These are phyloP conservation scores for Aleadryas rufinucha DNA, from an alignment of 2,113 vertebrate genomes.

Conservation along the genomic window DNA sequence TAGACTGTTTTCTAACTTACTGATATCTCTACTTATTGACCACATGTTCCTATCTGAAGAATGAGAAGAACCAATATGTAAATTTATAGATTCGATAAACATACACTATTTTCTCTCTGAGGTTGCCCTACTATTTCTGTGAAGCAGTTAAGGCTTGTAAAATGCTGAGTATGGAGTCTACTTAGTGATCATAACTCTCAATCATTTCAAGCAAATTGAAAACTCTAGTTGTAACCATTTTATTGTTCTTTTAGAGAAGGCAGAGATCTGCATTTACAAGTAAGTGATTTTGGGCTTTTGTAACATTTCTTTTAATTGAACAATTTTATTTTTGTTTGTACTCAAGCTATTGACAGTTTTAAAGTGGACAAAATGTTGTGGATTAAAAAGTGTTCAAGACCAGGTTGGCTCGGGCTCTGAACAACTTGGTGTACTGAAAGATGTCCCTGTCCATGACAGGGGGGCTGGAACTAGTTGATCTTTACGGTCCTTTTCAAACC, in stretches of 20 bases:
- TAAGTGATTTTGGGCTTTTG: background rate
- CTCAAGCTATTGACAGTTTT: background rate
- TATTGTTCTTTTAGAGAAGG: background rate
- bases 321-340: background rate
- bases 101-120: background rate
- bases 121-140: background rate
- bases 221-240: background rate
- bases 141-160: background rate
- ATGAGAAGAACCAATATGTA: background rate
- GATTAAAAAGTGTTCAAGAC: background rate
- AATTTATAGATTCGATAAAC: background rate
- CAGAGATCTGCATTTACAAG: background rate
- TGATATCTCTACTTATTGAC: background rate
- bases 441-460: background rate
- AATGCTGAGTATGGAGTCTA: background rate
- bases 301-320: background rate
- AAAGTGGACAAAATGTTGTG: background rate
- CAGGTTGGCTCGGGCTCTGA: background rate
- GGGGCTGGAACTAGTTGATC: accelerated
- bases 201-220: background rate
- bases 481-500: background rate
- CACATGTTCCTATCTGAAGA: background rate
- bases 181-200: background rate
- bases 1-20: background rate
- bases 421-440: background rate